Evolutionary conservation across 1,140 invertebrate species (phyloP).

Genomic region (Bombus sylvicola): DNA sequence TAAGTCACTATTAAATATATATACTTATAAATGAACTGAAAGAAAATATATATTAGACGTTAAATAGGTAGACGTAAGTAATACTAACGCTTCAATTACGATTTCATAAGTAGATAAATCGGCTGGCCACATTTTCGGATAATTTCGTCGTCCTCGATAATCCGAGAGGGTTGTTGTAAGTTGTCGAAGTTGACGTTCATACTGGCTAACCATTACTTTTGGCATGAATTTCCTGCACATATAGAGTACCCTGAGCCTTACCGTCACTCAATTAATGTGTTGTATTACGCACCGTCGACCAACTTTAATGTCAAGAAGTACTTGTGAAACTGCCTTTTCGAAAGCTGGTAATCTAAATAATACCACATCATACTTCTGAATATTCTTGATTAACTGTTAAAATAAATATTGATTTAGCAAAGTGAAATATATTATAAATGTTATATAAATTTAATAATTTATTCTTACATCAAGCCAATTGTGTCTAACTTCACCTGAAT

Average conservation of each 20-base stretch:
- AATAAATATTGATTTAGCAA: conserved; percentile 52
- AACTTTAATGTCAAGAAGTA: conserved; percentile 91
- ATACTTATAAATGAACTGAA: conserved; percentile 6
- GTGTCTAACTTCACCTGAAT: conserved; percentile 94
- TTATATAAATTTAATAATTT: conserved; percentile 29
- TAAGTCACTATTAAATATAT: conserved; percentile 25
- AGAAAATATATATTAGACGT: conserved; percentile 3
- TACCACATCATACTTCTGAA: conserved; percentile 89
- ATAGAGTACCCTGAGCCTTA: conserved; percentile 80
- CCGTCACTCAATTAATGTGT: conserved; percentile 76
- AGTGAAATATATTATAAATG: conserved; percentile 7
- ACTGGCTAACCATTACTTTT: conserved; percentile 91
- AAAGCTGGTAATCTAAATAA: conserved; percentile 90
- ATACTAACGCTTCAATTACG: conserved; percentile 94
- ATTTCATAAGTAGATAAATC: conserved; percentile 90
- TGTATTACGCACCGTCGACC: conserved; percentile 87
- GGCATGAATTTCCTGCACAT: conserved; percentile 93
- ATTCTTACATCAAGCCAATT: conserved; percentile 93
- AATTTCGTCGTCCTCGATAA: conserved; percentile 87
- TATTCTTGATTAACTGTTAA: conserved; percentile 91
- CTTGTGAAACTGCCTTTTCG: conserved; percentile 92
- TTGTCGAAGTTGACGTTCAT: conserved; percentile 91
- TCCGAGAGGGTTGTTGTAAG: conserved; percentile 92
- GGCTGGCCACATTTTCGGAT: conserved; percentile 88
- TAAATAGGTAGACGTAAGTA: conserved; percentile 6